Conservation (phyloP, 92 coral and sea anemone genomes). For the Actinernus sp. region DNA sequence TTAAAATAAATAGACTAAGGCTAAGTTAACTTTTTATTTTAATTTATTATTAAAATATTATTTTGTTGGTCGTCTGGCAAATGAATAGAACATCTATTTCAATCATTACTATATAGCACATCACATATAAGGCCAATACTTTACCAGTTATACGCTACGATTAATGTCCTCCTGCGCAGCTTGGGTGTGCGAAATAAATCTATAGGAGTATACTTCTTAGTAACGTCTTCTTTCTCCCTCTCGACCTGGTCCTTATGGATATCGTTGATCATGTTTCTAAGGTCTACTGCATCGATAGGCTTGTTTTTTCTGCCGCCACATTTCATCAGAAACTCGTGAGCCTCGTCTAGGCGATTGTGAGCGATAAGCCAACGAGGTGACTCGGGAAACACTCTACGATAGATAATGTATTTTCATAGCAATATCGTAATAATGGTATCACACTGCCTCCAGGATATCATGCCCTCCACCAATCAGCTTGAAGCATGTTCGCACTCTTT, state of each 20-base stretch:
- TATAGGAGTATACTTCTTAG: slow-evolving; percentile 35
- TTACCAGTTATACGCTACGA: slow-evolving; percentile 44
- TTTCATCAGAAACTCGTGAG: slow-evolving; percentile 30
- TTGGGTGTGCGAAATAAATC: slow-evolving; percentile 54
- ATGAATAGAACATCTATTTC: too few relatives aligned
- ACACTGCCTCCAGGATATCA: too few relatives aligned
- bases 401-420: too few relatives aligned
- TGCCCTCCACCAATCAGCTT: too few relatives aligned
- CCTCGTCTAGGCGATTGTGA: slow-evolving; percentile 55
- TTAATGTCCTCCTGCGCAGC: slow-evolving; percentile 39
- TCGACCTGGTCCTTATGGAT: slow-evolving; percentile 44
- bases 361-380: slow-evolving; percentile 67
- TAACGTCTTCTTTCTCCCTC: not conserved
- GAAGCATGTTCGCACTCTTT: too few relatives aligned
- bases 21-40: too few relatives aligned
- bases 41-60: too few relatives aligned
- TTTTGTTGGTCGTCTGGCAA: too few relatives aligned
- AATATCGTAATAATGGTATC: too few relatives aligned
- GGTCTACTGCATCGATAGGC: slow-evolving; percentile 18
- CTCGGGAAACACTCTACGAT: slow-evolving; percentile 34
- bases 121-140: too few relatives aligned
- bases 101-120: too few relatives aligned
- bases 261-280: slow-evolving; percentile 9
- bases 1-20: too few relatives aligned
- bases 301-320: slow-evolving; percentile 37